These are phyloP conservation scores for Octopus sinensis DNA, from an alignment of 1,140 invertebrate species.

Conservation along the genomic window DNA sequence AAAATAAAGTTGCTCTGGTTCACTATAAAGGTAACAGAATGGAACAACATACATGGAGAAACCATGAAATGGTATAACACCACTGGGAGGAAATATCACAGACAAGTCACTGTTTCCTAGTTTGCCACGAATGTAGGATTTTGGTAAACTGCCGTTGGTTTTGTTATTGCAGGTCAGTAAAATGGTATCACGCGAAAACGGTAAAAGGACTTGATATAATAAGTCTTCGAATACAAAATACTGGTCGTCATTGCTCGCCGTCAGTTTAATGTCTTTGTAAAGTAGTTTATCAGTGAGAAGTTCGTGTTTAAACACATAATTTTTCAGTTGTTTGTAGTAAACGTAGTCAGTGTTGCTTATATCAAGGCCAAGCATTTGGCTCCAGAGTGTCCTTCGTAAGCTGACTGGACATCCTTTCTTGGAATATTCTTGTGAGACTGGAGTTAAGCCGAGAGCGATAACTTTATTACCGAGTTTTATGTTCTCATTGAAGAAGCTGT, in stretches of 20 bases:
- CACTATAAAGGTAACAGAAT: constrained; percentile 89
- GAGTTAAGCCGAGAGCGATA: constrained; percentile 51
- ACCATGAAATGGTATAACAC: constrained; percentile 92
- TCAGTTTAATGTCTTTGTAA: constrained; percentile 92
- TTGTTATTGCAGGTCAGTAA: constrained; percentile 64
- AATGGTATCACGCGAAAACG: constrained; percentile 85
- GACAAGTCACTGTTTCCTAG: constrained; percentile 51
- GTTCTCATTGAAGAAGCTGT: constrained; percentile 54
- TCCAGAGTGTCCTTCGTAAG: constrained; percentile 75
- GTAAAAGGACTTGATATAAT: constrained; percentile 89
- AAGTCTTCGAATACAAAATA: constrained; percentile 98
- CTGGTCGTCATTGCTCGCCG: constrained; percentile 93
- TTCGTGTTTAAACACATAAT: constrained; percentile 81
- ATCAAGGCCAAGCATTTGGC: constrained; percentile 75
- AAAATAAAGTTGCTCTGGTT: constrained; percentile 81
- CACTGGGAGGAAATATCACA: constrained; percentile 87
- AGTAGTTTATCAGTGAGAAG: constrained; percentile 89
- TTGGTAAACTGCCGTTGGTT: constrained; percentile 55
- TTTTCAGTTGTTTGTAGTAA: constrained; percentile 80
- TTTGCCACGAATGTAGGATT: constrained; percentile 55
- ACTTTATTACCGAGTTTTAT: constrained; percentile 54
- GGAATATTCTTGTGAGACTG: constrained; percentile 68
- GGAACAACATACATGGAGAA: constrained; percentile 97
- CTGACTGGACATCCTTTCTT: constrained; percentile 80
- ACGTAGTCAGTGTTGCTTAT: constrained; percentile 65